Evolutionary conservation across 2,888 invertebrate species (phyloP).

Genomic region (Parnassius glacialis): DNA sequence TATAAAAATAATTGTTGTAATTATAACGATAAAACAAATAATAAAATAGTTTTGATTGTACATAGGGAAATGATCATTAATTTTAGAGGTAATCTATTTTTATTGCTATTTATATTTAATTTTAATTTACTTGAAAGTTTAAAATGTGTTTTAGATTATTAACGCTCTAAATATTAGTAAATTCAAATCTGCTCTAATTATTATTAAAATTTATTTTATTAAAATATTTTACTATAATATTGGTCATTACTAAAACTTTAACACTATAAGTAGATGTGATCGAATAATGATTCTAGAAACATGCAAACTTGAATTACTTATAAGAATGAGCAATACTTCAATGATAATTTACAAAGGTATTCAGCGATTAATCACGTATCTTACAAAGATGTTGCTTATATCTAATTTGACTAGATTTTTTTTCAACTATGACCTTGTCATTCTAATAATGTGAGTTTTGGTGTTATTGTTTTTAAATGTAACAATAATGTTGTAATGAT

Average conservation of each 20-base stretch:
- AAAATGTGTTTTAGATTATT: slow-evolving; percentile 58
- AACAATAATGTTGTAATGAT: background rate
- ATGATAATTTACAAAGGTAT: slow-evolving; percentile 36
- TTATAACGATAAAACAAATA: slow-evolving; percentile 6
- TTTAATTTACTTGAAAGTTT: slow-evolving; percentile 42
- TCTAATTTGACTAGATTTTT: slow-evolving; percentile 2
- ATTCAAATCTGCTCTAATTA: slow-evolving; percentile 34
- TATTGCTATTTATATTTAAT: slow-evolving; percentile 67
- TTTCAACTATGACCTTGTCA: slow-evolving; percentile 4
- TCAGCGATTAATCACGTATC: slow-evolving; percentile 32
- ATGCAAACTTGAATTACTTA: slow-evolving; percentile 54
- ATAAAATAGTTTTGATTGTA: slow-evolving; percentile 34
- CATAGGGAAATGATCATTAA: slow-evolving; percentile 43
- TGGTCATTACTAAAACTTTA: slow-evolving; percentile 71
- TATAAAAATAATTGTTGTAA: too few species aligned
- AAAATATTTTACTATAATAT: slow-evolving; percentile 70
- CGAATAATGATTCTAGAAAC: slow-evolving; percentile 58
- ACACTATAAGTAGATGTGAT: slow-evolving; percentile 47
- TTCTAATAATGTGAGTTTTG: slow-evolving; percentile 3
- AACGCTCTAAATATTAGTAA: slow-evolving; percentile 55
- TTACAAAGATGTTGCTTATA: slow-evolving; percentile 25
- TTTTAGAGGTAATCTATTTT: slow-evolving; percentile 51
- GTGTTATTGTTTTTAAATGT: slow-evolving; percentile 7
- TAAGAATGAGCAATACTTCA: slow-evolving; percentile 66
- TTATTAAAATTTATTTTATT: slow-evolving; percentile 44